A percentile compares a stretch with the other conserved stretches of the same genome.
phyloP scores from a whole-genome alignment of 2,797 vertebrate species.

The Sphenopsis melanotis region DNA sequence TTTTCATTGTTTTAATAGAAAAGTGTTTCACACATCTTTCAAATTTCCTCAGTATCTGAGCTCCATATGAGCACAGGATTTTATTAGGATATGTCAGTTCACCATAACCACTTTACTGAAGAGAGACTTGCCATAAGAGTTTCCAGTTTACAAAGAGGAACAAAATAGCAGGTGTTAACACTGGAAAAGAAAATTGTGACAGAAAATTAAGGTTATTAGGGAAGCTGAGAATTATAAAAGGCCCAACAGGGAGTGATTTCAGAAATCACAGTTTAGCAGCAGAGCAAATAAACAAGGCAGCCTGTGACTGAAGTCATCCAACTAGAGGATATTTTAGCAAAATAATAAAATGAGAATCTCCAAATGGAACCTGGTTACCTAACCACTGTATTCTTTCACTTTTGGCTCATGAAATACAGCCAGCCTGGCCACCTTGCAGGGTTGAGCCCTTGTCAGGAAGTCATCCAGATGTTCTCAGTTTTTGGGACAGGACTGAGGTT shows the following conservation, averaged over 20 bases:
- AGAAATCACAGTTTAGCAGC: slow-evolving; percentile 30
- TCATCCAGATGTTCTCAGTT: not conserved
- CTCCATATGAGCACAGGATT: not conserved
- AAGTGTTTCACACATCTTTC: not conserved
- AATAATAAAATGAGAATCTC: not conserved
- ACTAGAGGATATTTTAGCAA: not conserved
- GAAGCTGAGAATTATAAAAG: slow-evolving; percentile 25
- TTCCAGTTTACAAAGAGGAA: not conserved
- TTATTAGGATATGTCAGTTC: not conserved
- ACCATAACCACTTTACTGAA: not conserved
- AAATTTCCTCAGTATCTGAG: not conserved
- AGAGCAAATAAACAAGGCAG: slow-evolving; percentile 36
- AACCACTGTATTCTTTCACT: not conserved
- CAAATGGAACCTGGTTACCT: not conserved
- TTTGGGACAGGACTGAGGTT: not conserved
- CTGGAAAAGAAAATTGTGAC: not conserved
- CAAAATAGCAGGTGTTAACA: slow-evolving; percentile 7
- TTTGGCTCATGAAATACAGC: not conserved
- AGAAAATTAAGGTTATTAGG: slow-evolving; percentile 20
- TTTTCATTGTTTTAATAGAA: not conserved
- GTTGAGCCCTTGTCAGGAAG: not conserved
- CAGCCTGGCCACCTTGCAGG: not conserved
- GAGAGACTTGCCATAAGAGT: not conserved
- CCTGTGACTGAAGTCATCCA: not conserved
- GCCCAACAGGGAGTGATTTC: slow-evolving; percentile 7